Conservation (phyloP, 2,797 vertebrate species). For the Salmo trutta region DNA sequence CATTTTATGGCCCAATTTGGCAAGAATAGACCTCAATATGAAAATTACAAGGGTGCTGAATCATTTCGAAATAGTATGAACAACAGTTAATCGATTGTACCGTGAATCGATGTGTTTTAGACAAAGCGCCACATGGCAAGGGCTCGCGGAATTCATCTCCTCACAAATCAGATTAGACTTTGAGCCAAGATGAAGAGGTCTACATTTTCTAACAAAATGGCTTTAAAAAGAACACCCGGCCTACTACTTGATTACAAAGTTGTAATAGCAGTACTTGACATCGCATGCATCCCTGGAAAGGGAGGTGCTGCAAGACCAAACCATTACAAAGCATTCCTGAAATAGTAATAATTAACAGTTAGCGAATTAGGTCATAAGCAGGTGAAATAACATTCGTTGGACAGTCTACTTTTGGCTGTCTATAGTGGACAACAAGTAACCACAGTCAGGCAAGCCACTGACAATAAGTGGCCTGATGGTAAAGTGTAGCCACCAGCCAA, state of each 20-base stretch:
- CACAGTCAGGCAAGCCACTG: background rate
- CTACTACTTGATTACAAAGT: background rate
- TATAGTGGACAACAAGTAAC: background rate
- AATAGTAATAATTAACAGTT: background rate
- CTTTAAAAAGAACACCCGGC: background rate
- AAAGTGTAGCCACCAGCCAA: constrained; percentile 7
- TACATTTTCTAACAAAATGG: background rate
- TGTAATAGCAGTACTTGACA: background rate
- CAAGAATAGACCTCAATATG: background rate
- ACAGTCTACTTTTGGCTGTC: background rate
- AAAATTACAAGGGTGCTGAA: background rate
- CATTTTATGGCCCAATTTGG: background rate
- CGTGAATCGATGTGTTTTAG: background rate
- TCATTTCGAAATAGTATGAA: background rate
- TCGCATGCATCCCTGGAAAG: background rate
- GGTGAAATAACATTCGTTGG: background rate
- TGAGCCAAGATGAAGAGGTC: background rate
- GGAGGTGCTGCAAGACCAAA: background rate
- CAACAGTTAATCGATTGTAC: background rate
- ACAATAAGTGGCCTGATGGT: too few relatives aligned
- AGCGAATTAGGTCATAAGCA: background rate
- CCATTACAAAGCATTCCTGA: background rate
- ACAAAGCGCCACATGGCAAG: constrained; percentile 5
- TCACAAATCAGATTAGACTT: background rate
- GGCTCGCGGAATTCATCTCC: background rate